A percentile compares a stretch with the other conserved stretches of the same genome.
Evolutionary conservation across 2,113 vertebrate genomes (phyloP).

Genomic region (Xenopus borealis): DNA sequence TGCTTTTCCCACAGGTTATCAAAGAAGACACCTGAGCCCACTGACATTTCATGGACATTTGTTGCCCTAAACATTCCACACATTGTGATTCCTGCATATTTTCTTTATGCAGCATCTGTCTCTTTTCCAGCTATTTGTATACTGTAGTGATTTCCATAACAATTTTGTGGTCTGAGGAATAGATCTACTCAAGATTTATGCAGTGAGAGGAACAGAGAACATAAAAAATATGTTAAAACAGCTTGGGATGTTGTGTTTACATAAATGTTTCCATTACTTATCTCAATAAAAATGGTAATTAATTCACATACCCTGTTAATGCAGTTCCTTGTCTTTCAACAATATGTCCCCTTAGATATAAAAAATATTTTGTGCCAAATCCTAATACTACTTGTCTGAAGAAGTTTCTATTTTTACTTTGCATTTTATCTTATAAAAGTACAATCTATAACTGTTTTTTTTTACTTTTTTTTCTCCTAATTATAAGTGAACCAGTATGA

Average conservation of each 20-base stretch:
- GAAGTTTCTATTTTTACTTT: no score
- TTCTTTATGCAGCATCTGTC: constrained; percentile 30
- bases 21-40: neutral
- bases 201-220: constrained; percentile 11
- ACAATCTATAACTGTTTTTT: no score
- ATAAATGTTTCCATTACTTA: constrained; percentile 38
- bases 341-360: constrained; percentile 10
- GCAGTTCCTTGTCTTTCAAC: constrained; percentile 28
- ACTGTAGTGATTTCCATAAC: constrained; percentile 28
- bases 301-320: constrained; percentile 23
- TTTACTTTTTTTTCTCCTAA: no score
- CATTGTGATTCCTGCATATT: neutral
- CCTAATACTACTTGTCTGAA: neutral
- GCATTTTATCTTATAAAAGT: no score
- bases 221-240: constrained; percentile 39
- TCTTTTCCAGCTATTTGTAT: constrained; percentile 11
- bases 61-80: no score
- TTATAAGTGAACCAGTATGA: no score
- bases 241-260: constrained; percentile 28
- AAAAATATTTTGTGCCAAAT: neutral
- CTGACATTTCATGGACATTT: neutral
- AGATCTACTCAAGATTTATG: constrained; percentile 26
- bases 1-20: neutral
- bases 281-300: constrained; percentile 43
- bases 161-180: constrained; percentile 23